These are phyloP conservation scores for Saxidomus purpurata DNA, from an alignment of 1,140 invertebrate species.

Conservation along the genomic window DNA sequence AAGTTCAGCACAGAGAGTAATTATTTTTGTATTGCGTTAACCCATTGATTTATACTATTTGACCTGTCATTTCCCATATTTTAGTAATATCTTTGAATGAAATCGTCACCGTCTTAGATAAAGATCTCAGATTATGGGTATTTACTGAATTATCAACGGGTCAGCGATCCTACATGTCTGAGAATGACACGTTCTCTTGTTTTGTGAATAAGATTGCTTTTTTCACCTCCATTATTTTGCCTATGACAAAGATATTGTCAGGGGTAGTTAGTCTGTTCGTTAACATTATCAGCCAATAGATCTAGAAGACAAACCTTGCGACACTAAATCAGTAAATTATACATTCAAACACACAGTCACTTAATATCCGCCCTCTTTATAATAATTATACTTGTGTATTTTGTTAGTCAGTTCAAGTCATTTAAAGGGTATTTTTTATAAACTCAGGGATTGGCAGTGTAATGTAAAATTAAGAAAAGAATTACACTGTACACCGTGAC, in stretches of 20 bases:
- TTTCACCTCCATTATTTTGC: neutral
- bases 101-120: neutral
- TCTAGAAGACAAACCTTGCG: neutral
- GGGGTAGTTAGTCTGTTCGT: neutral
- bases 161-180: neutral
- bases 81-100: neutral
- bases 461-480: no score
- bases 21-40: no score
- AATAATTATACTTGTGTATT: no score
- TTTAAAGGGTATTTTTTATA: no score
- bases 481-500: no score
- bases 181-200: neutral
- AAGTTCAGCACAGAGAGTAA: no score
- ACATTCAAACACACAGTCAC: no score
- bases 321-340: no score
- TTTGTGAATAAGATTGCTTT: neutral
- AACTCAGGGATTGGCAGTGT: no score
- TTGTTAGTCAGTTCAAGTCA: no score
- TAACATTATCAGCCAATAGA: neutral
- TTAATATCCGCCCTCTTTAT: no score
- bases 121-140: neutral
- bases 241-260: neutral
- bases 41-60: neutral
- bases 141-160: neutral
- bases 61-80: slow-evolving; percentile 13